phyloP scores from a whole-genome alignment of 2,888 invertebrate genomes.

The Athripsodes cinereus region DNA sequence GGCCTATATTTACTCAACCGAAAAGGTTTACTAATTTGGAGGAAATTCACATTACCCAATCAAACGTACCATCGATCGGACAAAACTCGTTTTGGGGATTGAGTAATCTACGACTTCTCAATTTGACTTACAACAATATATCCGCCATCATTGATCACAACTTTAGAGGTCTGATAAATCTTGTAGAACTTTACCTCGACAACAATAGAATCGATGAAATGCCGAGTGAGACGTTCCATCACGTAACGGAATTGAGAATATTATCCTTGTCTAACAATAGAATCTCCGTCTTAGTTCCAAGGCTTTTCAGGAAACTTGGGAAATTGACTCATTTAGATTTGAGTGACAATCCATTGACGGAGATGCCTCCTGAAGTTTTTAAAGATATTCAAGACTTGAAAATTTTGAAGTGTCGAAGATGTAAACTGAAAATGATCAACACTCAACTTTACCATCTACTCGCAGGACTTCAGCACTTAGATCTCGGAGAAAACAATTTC shows the following conservation, averaged over 20 bases:
- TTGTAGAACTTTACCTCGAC: slow-evolving; percentile 65
- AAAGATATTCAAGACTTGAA: slow-evolving; percentile 68
- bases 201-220: slow-evolving; percentile 68
- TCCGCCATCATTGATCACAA: slow-evolving; percentile 63
- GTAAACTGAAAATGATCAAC: slow-evolving; percentile 67
- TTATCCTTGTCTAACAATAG: slow-evolving; percentile 62
- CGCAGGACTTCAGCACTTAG: slow-evolving; percentile 64
- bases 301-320: slow-evolving; percentile 67
- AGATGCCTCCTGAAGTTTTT: slow-evolving; percentile 73
- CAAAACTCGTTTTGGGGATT: slow-evolving; percentile 79
- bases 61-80: slow-evolving; percentile 71
- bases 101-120: slow-evolving; percentile 52
- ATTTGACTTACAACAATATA: slow-evolving; percentile 69
- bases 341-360: slow-evolving; percentile 66
- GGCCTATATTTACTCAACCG: slow-evolving; percentile 59
- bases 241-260: slow-evolving; percentile 62
- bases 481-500: slow-evolving; percentile 71
- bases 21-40: slow-evolving; percentile 51
- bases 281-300: slow-evolving; percentile 61
- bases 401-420: slow-evolving; percentile 65
- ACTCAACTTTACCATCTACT: slow-evolving; percentile 73
- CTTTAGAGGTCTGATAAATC: slow-evolving; percentile 69
- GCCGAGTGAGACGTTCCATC: slow-evolving; percentile 69
- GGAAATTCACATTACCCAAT: slow-evolving; percentile 65
- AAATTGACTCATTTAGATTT: slow-evolving; percentile 67